These are phyloP conservation scores for Ictalurus furcatus DNA, from an alignment of 2,113 vertebrate genomes.

Conservation along the genomic window DNA sequence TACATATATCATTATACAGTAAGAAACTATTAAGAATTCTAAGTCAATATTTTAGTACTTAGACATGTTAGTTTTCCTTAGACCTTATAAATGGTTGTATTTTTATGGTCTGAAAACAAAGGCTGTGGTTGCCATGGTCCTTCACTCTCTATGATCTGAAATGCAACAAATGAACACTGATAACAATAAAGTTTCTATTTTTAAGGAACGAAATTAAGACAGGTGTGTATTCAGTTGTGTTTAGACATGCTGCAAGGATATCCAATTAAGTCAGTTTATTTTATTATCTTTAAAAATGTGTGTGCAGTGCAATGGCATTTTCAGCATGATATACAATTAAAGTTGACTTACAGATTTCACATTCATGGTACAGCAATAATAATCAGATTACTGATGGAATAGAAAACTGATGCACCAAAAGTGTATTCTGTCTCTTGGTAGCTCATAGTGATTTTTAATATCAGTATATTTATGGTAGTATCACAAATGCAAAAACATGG, in stretches of 20 bases:
- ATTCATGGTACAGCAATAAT: background rate
- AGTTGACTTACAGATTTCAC: background rate
- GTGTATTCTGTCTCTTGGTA: background rate
- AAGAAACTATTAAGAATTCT: background rate
- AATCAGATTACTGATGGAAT: background rate
- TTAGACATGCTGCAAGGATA: background rate
- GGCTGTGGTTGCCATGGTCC: background rate
- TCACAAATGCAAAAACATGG: background rate
- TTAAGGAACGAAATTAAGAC: background rate
- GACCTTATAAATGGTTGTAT: background rate
- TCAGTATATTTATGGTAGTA: background rate
- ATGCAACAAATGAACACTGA: background rate
- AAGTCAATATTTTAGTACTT: conserved; percentile 1
- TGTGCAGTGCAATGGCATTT: background rate
- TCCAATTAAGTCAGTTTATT: background rate
- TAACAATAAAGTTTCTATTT: background rate
- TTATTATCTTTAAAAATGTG: background rate
- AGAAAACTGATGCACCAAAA: background rate
- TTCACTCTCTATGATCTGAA: background rate
- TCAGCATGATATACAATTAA: background rate
- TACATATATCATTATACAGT: background rate
- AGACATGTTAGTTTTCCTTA: background rate
- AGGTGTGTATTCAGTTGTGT: background rate
- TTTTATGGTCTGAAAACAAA: background rate
- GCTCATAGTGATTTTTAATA: background rate